Percentiles rank a stretch among this genome's conserved stretches.
These are phyloP conservation scores for Scaptomyza cyrtandrae DNA, from an alignment of 2,888 invertebrate genomes.

Conservation along the genomic window DNA sequence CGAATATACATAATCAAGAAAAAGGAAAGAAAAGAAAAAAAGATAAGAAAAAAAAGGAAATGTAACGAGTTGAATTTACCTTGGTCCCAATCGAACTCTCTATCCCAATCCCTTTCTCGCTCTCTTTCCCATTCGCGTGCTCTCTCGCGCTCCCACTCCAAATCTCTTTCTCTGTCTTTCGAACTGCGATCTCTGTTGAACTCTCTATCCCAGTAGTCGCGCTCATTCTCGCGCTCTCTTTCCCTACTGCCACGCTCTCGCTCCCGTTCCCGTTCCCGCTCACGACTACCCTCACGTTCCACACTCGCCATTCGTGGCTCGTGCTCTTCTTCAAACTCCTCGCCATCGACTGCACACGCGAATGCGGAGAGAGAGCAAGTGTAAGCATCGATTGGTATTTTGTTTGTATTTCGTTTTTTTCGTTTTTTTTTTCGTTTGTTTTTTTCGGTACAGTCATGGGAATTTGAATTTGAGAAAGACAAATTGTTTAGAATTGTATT, in stretches of 20 bases:
- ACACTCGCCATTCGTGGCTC: conserved; percentile 86
- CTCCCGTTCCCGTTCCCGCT: conserved; percentile 83
- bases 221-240: conserved; percentile 75
- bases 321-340: conserved; percentile 86
- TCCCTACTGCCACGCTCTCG: conserved; percentile 77
- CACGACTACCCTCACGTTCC: conserved; percentile 71
- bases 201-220: conserved; percentile 82
- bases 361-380: conserved; percentile 71
- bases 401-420: not conserved
- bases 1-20: conserved; percentile 38
- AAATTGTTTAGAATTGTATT: conserved; percentile 72
- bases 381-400: conserved; percentile 73
- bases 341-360: conserved; percentile 64
- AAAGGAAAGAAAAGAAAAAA: conserved; percentile 16
- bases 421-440: not conserved
- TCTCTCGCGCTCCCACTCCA: conserved; percentile 83
- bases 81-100: conserved; percentile 84
- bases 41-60: conserved; percentile 15
- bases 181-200: conserved; percentile 77
- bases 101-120: conserved; percentile 84
- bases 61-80: conserved; percentile 75
- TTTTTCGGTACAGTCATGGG: conserved; percentile 78
- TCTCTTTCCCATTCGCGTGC: conserved; percentile 84
- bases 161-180: conserved; percentile 80
- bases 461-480: conserved; percentile 80